Evolutionary conservation across 2,113 vertebrate species (phyloP).

Genomic region (Kobus ellipsiprymnus): DNA sequence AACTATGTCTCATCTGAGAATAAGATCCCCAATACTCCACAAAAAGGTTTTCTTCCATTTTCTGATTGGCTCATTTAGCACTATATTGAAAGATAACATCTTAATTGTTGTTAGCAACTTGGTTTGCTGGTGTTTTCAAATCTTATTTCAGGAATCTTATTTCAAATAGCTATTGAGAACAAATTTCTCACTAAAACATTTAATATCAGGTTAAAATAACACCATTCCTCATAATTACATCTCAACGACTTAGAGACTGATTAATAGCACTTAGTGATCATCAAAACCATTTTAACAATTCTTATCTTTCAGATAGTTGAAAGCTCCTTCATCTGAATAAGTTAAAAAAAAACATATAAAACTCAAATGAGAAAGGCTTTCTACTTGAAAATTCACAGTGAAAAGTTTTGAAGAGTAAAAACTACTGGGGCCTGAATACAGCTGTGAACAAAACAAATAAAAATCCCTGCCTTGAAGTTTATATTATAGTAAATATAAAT

Average conservation of each 20-base stretch:
- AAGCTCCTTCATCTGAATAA: conserved; percentile 29
- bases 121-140: conserved; percentile 5
- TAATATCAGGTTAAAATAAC: conserved; percentile 37
- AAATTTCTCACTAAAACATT: conserved; percentile 37
- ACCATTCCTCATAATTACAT: conserved; percentile 42
- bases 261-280: conserved; percentile 9
- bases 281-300: conserved; percentile 39
- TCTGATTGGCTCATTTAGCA: not conserved
- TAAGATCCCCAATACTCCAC: not conserved
- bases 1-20: not conserved
- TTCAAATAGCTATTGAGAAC: conserved; percentile 11
- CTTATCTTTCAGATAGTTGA: conserved; percentile 28
- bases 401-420: conserved; percentile 24
- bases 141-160: conserved; percentile 32
- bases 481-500: not conserved
- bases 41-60: not conserved
- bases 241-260: not conserved
- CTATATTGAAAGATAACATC: conserved; percentile 3
- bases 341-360: not conserved
- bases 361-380: not conserved
- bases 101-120: conserved; percentile 7
- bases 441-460: conserved; percentile 15
- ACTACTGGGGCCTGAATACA: not conserved
- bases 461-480: not conserved
- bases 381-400: not conserved